Conservation (phyloP, 2,888 invertebrate species). For the Dione vanillae region DNA sequence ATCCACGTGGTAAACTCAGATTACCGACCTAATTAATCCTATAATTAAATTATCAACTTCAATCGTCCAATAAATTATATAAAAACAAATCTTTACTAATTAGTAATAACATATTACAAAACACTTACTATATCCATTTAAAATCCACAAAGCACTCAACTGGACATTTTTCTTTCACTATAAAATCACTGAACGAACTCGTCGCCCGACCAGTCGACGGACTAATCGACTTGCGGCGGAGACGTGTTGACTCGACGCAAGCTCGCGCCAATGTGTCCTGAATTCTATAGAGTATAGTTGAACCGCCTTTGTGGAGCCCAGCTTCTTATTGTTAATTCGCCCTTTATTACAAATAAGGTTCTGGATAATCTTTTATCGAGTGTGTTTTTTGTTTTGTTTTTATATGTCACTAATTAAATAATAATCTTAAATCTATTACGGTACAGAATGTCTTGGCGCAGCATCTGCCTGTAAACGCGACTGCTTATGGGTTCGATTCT, state of each 20-base stretch:
- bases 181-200: constrained; percentile 37
- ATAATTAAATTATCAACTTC: constrained; percentile 2
- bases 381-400: not conserved
- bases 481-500: too few species aligned
- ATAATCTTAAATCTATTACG: not conserved
- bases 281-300: constrained; percentile 32
- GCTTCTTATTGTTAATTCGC: constrained; percentile 21
- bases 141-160: constrained; percentile 43
- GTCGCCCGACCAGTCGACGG: constrained; percentile 44
- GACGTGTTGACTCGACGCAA: constrained; percentile 53
- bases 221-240: constrained; percentile 39
- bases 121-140: constrained; percentile 43
- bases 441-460: too few species aligned
- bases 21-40: not conserved
- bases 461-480: too few species aligned
- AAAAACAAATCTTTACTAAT: not conserved
- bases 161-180: constrained; percentile 38
- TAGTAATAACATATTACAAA: constrained; percentile 15
- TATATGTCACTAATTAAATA: not conserved
- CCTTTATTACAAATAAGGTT: constrained; percentile 10
- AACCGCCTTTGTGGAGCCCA: constrained; percentile 36
- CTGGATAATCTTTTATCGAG: constrained; percentile 12
- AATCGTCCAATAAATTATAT: not conserved
- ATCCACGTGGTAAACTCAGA: not conserved
- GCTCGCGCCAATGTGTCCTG: constrained; percentile 53